phyloP scores from a whole-genome alignment of 2,888 invertebrate genomes.

The Parthenolecanium corni region DNA sequence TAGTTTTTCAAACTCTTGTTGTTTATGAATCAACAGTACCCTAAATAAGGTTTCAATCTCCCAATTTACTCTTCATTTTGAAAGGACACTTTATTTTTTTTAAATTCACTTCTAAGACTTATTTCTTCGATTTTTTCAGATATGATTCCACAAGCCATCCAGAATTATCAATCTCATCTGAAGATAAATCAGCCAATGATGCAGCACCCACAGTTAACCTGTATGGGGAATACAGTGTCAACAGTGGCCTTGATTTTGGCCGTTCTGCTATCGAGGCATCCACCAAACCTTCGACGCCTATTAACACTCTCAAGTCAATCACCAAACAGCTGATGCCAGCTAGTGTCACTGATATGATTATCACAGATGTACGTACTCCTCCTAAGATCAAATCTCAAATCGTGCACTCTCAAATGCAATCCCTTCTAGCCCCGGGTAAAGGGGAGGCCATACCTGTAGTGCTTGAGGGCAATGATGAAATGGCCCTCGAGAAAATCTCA shows the following conservation, averaged over 20 bases:
- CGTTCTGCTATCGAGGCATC: background rate
- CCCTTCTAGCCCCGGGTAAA: constrained; percentile 34
- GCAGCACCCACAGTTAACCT: background rate
- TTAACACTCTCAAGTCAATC: constrained; percentile 49
- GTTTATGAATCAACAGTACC: too few relatives aligned
- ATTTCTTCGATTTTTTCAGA: too few relatives aligned
- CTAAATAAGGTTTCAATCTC: too few relatives aligned
- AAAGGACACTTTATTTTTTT: too few relatives aligned
- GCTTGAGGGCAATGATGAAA: constrained; percentile 43
- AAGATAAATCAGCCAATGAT: too few relatives aligned
- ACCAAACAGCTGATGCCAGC: constrained; percentile 44
- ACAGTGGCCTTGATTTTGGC: constrained; percentile 20
- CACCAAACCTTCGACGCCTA: constrained; percentile 37
- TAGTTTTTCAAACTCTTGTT: too few relatives aligned
- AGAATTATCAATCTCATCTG: too few relatives aligned
- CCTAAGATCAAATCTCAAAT: constrained; percentile 49
- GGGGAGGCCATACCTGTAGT: constrained; percentile 56
- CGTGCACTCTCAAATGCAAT: constrained; percentile 37
- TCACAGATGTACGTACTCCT: constrained; percentile 50
- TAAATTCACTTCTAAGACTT: too few relatives aligned
- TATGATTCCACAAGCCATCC: too few relatives aligned
- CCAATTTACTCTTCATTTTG: too few relatives aligned
- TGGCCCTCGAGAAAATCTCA: constrained; percentile 38
- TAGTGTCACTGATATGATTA: constrained; percentile 39
- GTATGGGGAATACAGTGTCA: constrained; percentile 18